Evolutionary conservation across 2,797 vertebrate species (phyloP), one percentile per base, ranked within the genome.

Genomic region (Cheirogaleus major): DNA sequence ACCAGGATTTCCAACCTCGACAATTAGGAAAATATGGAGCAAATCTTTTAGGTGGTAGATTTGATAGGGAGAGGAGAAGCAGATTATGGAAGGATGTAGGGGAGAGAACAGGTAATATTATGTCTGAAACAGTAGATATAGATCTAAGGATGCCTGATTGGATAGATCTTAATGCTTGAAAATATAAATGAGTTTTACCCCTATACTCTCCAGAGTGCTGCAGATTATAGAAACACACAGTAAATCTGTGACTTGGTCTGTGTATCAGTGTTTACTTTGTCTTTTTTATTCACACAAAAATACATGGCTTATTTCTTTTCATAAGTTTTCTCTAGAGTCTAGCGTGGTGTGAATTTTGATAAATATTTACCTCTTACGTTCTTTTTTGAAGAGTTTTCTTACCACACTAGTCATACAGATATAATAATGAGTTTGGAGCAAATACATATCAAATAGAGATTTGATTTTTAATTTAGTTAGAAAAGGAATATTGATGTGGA

Each of bases 361-460:
- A 86, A 70, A 18, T 72, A 88, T 90, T 89, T 95, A n/a, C 11
- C 32, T 89, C 10, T 63, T 72, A 89, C 80, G 10, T 87, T 96
- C 9, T 67, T 84, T 89, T 94, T 95, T 89, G 25, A 94, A 95
- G 69, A 61, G 20, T 83, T 96, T 95, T 92, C 35, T 15, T 50
- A 50, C 84, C 48, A 73, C 73, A 35, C 48, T 93, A 79, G 12
- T 85, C 27, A 84, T 38, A 87, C 59, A 83, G 81, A 57, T 95
- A 70, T 65, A 88, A 63, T 90, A 80, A 35, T 92, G 63, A 20
- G 38, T 95, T 94, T 92, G 23, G 84, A 45, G 48, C 25, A 86
- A 93, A 55, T 73, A 52, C 22, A 45, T 91, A 35, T 72, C 4
- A 52, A 93, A 76, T 89, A 73, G 59, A 73, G 22, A 52, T 95